Evolutionary conservation across 2,113 vertebrate genomes (phyloP).

Genomic region (Chaetops frenatus): DNA sequence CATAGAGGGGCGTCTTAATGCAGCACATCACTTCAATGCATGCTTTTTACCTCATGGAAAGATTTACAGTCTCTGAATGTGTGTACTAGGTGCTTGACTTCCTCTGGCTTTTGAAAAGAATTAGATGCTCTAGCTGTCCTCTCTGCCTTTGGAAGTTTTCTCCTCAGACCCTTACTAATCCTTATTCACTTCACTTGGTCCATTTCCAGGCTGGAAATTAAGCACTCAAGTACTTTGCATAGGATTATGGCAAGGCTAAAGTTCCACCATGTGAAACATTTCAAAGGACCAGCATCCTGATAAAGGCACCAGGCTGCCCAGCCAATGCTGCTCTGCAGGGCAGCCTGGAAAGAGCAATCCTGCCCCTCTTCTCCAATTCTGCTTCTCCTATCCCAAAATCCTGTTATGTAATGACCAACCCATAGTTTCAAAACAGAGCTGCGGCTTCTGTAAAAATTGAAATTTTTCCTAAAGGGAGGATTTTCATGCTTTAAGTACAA

Average conservation of each 20-base stretch:
- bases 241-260: not conserved
- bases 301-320: not conserved
- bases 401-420: not conserved
- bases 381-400: not conserved
- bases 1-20: not conserved
- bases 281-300: not conserved
- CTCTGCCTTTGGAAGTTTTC: not conserved
- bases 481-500: not conserved
- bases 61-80: not conserved
- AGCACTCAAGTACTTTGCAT: not conserved
- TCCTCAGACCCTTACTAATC: slow-evolving; percentile 16
- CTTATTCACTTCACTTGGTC: slow-evolving; percentile 3
- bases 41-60: not conserved
- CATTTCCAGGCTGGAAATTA: slow-evolving; percentile 33
- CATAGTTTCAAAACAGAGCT: not conserved
- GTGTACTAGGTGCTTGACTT: not conserved
- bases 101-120: not conserved
- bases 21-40: not conserved
- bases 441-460: not conserved
- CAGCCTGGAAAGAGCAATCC: not conserved
- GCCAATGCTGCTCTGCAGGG: not conserved
- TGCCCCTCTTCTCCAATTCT: not conserved
- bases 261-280: not conserved
- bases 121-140: not conserved
- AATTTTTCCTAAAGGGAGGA: not conserved